Percentiles rank a stretch among this genome's conserved stretches.
Evolutionary conservation across 2,888 invertebrate genomes (phyloP).

Genomic region (Hirtodrosophila trivittata): DNA sequence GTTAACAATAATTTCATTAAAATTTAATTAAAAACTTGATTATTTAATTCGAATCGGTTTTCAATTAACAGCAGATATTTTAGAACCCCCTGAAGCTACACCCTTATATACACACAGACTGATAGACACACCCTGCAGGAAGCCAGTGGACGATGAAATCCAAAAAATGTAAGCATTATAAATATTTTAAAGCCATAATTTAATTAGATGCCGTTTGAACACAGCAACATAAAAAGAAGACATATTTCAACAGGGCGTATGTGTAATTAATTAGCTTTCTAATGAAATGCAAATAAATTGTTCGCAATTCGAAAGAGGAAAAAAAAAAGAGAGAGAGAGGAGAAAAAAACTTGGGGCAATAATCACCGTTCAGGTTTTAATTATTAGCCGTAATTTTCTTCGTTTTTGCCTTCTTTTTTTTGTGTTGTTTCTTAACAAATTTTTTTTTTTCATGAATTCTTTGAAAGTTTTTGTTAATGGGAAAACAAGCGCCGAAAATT

Average conservation of each 20-base stretch:
- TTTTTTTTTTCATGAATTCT: constrained; percentile 1
- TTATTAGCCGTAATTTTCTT: constrained; percentile 17
- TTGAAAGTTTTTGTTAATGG: constrained; percentile 37
- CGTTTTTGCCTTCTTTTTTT: constrained; percentile 8
- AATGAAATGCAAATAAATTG: constrained; percentile 59
- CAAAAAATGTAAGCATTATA: constrained; percentile 29
- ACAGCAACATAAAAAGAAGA: background rate
- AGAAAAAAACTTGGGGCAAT: constrained; percentile 26
- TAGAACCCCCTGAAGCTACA: too few species aligned
- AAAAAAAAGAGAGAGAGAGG: background rate
- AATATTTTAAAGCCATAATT: constrained; percentile 57
- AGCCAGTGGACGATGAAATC: constrained; percentile 5
- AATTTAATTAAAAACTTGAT: too few species aligned
- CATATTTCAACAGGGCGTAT: constrained; percentile 26
- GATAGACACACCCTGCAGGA: background rate
- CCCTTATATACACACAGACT: constrained; percentile 1
- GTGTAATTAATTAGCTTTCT: constrained; percentile 47
- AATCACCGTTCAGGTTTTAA: constrained; percentile 37
- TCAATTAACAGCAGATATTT: too few species aligned
- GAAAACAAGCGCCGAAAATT: constrained; percentile 37
- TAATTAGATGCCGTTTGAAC: constrained; percentile 51
- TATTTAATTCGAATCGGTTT: too few species aligned
- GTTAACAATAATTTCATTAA: too few species aligned
- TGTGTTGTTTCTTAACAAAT: background rate
- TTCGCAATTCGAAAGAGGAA: constrained; percentile 3